Percentiles rank a stretch among this genome's conserved stretches.
Evolutionary conservation across 2,888 invertebrate genomes (phyloP).

Genomic region (Drosophila algonquin): DNA sequence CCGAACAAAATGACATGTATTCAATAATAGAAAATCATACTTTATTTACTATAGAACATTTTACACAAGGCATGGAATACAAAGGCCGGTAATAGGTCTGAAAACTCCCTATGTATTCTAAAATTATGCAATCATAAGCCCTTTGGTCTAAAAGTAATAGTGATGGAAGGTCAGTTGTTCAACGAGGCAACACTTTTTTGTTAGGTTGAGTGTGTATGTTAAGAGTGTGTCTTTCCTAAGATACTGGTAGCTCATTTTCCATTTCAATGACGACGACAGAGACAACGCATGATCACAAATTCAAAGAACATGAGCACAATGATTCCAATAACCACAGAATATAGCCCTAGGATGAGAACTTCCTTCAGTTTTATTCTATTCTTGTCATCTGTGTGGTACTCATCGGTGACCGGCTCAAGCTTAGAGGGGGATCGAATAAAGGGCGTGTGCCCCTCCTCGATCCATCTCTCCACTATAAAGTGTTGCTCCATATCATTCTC

Average conservation of each 20-base stretch:
- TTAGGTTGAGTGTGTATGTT: no score
- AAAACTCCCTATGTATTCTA: no score
- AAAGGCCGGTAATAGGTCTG: no score
- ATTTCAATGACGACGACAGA: background rate
- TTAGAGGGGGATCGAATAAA: conserved; percentile 24
- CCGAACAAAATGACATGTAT: no score
- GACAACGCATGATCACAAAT: conserved; percentile 1
- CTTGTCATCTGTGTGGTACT: background rate
- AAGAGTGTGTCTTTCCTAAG: no score
- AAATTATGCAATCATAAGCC: no score
- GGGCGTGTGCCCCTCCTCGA: conserved; percentile 4
- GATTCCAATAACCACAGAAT: background rate
- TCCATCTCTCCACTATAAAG: conserved; percentile 37
- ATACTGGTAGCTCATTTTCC: background rate
- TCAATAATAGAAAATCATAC: no score
- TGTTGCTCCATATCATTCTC: conserved; percentile 12
- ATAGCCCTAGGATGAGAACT: background rate
- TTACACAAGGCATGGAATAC: no score
- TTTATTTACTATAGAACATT: no score
- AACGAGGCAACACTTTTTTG: no score
- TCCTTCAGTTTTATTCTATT: accelerated
- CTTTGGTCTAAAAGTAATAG: no score
- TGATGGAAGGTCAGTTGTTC: no score
- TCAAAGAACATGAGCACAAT: conserved; percentile 34
- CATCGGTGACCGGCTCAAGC: background rate